phyloP scores from a whole-genome alignment of 2,113 vertebrate species.

The Callipepla squamata region DNA sequence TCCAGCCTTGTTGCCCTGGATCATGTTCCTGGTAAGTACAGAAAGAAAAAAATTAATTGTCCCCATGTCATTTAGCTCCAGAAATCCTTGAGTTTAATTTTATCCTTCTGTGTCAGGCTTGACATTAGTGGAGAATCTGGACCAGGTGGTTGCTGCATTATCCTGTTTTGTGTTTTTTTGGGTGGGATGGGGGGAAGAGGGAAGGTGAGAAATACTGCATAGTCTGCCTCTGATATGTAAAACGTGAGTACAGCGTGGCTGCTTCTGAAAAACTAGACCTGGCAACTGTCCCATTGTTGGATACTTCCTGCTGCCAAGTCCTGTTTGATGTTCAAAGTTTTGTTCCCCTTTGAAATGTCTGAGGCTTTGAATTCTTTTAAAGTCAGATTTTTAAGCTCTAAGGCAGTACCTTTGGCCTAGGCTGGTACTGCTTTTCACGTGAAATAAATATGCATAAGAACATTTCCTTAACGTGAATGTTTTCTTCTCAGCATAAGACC shows the following conservation, averaged over 20 bases:
- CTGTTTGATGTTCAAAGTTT: constrained; percentile 37
- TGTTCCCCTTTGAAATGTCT: constrained; percentile 31
- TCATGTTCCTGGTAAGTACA: constrained; percentile 72
- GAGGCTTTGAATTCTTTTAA: constrained; percentile 15
- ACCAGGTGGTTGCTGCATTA: background rate
- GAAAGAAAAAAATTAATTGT: constrained; percentile 32
- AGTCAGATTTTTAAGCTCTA: constrained; percentile 4
- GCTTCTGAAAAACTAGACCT: constrained; percentile 2
- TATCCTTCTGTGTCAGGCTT: constrained; percentile 5
- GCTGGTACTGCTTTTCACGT: background rate
- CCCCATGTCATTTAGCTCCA: constrained; percentile 18
- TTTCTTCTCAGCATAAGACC: background rate
- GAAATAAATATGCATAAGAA: constrained; percentile 36
- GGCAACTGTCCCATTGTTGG: background rate
- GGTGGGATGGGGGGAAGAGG: background rate
- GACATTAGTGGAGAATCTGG: background rate
- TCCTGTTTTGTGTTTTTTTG: background rate
- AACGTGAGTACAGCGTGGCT: background rate
- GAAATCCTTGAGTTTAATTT: constrained; percentile 21
- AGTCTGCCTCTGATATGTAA: background rate
- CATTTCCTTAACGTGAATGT: constrained; percentile 9
- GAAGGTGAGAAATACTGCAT: background rate
- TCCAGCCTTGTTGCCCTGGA: constrained; percentile 75
- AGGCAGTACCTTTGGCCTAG: background rate
- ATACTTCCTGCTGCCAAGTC: constrained; percentile 15